Evolutionary conservation across 2,113 vertebrate species (phyloP), one percentile per base, ranked within the genome.

Genomic region (Azemiops feae): DNA sequence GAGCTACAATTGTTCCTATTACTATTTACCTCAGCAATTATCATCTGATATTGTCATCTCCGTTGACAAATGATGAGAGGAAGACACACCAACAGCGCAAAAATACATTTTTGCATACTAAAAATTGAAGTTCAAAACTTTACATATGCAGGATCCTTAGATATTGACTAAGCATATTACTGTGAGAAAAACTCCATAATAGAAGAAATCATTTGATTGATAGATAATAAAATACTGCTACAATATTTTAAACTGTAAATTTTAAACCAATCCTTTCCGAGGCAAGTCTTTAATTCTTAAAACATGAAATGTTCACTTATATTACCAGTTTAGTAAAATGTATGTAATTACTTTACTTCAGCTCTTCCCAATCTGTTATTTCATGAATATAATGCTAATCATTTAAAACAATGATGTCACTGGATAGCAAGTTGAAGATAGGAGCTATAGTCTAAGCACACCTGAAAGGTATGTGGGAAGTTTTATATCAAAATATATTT

Each of bases 131-230:
- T 95, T 94, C 91, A 94, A 95, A 81, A 64, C 39, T 27, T 92
- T 95, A 91, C 60, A 96, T 93, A 95, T 94, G 94, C 94, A 96
- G 93, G 95, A 96, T 54, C 4, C 52, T 81, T 89, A 96, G 91
- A 92, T 95, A 92, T 87, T 93, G 93, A 94, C 94, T 97, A 96
- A 96, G 34, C 12, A 96, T 92, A 96, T 96, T 95, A 97, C 27
- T 92, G 93, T 74, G 90, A 94, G 91, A 95, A 90, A 96, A 94
- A 93, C 93, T 91, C 93, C 94, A 95, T 96, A 97, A 94, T 94
- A 92, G 95, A 94, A 96, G 93, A 96, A 96, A 94, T 95, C 92
- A 96, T 88, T 95, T 47, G 58, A 91, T 91, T 91, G 95, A 97
- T 64, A 96, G 96, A 90, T 18, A 88, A 91, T 1, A 9, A 97